These are phyloP conservation scores for Cyphomyrus discorhynchus DNA, from an alignment of 2,113 vertebrate species.

Conservation along the genomic window DNA sequence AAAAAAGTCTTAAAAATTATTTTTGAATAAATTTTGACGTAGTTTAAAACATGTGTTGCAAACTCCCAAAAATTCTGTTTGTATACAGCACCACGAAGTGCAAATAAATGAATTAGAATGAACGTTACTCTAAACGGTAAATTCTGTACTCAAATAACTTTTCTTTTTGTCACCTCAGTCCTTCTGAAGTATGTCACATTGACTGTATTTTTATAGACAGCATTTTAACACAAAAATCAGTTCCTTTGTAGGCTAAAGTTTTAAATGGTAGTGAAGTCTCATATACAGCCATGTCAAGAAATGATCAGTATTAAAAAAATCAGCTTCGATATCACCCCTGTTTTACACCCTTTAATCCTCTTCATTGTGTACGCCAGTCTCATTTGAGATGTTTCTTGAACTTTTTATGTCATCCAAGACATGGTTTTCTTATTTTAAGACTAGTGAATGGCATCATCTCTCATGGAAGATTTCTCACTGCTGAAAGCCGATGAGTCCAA, in stretches of 20 bases:
- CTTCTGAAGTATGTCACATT: slow-evolving; percentile 55
- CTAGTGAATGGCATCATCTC: slow-evolving; percentile 24
- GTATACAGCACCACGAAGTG: slow-evolving; percentile 52
- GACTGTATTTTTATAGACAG: slow-evolving; percentile 59
- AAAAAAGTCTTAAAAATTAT: slow-evolving; percentile 48
- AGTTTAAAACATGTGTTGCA: slow-evolving; percentile 59
- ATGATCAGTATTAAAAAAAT: not conserved
- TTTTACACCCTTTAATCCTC: not conserved
- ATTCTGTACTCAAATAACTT: slow-evolving; percentile 50
- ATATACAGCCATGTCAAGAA: slow-evolving; percentile 24
- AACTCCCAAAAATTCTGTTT: slow-evolving; percentile 59
- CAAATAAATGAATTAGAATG: slow-evolving; percentile 29
- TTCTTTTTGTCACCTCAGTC: slow-evolving; percentile 44
- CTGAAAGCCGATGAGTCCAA: not conserved
- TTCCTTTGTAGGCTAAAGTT: slow-evolving; percentile 33
- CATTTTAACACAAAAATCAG: slow-evolving; percentile 17
- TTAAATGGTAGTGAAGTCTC: slow-evolving; percentile 41
- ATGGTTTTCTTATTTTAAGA: slow-evolving; percentile 22
- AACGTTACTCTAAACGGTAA: slow-evolving; percentile 26
- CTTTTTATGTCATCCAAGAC: slow-evolving; percentile 25
- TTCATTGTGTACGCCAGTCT: slow-evolving; percentile 4
- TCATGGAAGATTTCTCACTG: slow-evolving; percentile 12
- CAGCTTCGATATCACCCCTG: not conserved
- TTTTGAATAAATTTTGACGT: slow-evolving; percentile 65
- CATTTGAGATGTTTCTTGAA: slow-evolving; percentile 4